phyloP scores from a whole-genome alignment of 2,797 vertebrate genomes.

The Notamacropus eugenii region DNA sequence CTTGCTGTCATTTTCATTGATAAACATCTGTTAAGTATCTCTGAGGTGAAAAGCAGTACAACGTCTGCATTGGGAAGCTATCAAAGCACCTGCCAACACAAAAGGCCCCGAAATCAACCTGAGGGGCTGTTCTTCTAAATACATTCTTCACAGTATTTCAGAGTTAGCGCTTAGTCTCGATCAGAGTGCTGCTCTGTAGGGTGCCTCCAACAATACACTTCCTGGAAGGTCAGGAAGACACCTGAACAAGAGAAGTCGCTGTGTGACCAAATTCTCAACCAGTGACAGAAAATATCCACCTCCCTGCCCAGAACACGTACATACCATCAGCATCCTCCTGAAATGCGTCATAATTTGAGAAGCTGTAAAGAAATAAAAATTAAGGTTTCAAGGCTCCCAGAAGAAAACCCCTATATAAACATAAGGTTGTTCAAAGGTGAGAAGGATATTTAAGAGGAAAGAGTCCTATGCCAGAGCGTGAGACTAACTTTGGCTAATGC shows the following conservation, averaged over 20 bases:
- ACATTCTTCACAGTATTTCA: too few species aligned
- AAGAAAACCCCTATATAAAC: too few species aligned
- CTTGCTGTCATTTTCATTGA: conserved; percentile 29
- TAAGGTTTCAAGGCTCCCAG: conserved; percentile 1
- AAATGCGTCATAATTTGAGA: conserved; percentile 11
- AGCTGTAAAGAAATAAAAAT: conserved; percentile 34
- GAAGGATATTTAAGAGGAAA: too few species aligned
- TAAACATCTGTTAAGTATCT: background rate
- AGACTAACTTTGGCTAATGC: too few species aligned
- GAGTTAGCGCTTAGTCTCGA: too few species aligned
- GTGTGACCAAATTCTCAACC: background rate
- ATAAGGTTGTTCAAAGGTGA: too few species aligned
- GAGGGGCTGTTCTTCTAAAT: too few species aligned
- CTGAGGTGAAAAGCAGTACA: background rate
- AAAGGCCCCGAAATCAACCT: conserved; percentile 23
- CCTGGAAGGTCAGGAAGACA: background rate
- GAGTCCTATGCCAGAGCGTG: too few species aligned
- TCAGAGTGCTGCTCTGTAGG: too few species aligned
- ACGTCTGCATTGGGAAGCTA: background rate
- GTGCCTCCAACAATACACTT: too few species aligned
- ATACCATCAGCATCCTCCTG: background rate
- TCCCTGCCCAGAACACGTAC: background rate
- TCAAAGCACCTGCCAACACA: conserved; percentile 44
- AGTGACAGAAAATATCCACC: conserved; percentile 3
- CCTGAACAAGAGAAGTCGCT: conserved; percentile 7